Conservation (phyloP, 2,797 vertebrate genomes). For the Chelonia mydas region DNA sequence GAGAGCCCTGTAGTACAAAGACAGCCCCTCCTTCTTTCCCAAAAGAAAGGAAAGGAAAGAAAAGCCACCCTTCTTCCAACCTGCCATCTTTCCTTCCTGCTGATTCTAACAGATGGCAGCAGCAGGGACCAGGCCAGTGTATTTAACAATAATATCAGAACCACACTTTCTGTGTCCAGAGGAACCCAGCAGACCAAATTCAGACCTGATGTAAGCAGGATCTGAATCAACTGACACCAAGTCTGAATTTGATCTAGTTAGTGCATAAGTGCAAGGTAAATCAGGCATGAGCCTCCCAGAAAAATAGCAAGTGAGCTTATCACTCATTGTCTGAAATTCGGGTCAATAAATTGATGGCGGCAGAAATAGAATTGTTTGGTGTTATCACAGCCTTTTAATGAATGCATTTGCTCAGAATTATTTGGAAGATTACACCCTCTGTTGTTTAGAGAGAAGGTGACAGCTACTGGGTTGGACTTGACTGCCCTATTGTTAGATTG, state of each 20-base stretch:
- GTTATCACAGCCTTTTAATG: background rate
- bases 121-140: background rate
- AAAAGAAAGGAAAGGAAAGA: background rate
- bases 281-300: background rate
- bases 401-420: background rate
- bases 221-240: background rate
- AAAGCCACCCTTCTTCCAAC: background rate
- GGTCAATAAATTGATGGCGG: background rate
- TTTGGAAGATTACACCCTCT: background rate
- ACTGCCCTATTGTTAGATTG: background rate
- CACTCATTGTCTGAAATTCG: background rate
- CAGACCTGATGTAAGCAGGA: background rate
- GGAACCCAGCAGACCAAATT: background rate
- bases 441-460: background rate
- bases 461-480: fast-evolving
- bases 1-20: background rate
- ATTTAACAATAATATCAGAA: background rate
- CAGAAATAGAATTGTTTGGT: background rate
- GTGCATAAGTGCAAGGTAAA: background rate
- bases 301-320: background rate
- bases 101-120: background rate
- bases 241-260: background rate
- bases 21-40: fast-evolving
- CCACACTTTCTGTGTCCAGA: background rate
- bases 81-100: background rate